phyloP scores from a whole-genome alignment of 2,113 vertebrate genomes.

The Lepisosteus oculatus region DNA sequence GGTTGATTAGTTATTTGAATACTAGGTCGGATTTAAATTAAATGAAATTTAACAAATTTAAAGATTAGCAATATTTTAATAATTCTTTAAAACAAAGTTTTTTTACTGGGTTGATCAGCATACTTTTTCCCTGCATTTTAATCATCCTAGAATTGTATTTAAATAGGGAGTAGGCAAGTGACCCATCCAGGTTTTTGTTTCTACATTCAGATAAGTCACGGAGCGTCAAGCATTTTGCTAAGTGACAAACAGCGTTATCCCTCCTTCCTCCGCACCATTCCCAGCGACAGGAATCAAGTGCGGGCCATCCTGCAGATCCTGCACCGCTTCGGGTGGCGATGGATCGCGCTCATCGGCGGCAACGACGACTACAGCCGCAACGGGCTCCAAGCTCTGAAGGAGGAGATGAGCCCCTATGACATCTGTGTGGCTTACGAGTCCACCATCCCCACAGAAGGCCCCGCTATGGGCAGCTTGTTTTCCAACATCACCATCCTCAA shows the following conservation, averaged over 20 bases:
- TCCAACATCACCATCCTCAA: constrained; percentile 31
- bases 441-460: constrained; percentile 18
- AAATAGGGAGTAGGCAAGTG: not conserved
- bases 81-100: not conserved
- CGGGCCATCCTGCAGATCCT: constrained; percentile 48
- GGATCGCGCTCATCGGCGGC: constrained; percentile 54
- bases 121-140: not conserved
- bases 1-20: too few relatives aligned
- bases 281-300: constrained; percentile 56
- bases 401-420: not conserved
- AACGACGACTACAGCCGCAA: constrained; percentile 35
- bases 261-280: constrained; percentile 57
- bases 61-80: too few relatives aligned
- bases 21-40: too few relatives aligned
- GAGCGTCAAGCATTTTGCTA: constrained; percentile 37
- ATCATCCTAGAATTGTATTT: not conserved
- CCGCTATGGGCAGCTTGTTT: constrained; percentile 19
- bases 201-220: constrained; percentile 55
- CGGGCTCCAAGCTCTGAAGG: constrained; percentile 23
- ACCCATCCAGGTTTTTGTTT: not conserved
- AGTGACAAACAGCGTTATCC: constrained; percentile 44
- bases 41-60: too few relatives aligned
- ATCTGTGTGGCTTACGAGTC: constrained; percentile 54
- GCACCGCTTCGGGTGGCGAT: constrained; percentile 51
- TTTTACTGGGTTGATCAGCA: not conserved